phyloP scores from a whole-genome alignment of 1,140 invertebrate genomes.

The Ladona fulva region DNA sequence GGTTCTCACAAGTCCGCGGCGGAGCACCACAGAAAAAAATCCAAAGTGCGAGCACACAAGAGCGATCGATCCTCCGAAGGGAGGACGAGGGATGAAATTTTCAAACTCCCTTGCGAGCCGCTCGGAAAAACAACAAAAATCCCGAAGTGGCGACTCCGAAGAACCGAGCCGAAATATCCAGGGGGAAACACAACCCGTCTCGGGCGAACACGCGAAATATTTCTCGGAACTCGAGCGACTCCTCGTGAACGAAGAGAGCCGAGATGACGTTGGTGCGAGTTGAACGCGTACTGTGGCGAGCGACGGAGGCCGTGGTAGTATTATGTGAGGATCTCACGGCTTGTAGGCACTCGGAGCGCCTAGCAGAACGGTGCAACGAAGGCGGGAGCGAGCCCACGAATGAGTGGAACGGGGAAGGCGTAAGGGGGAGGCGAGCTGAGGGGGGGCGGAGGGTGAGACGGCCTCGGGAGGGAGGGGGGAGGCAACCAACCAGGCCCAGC shows the following conservation, averaged over 20 bases:
- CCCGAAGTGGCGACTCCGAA: neutral
- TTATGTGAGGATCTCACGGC: neutral
- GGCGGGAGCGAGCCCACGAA: conserved; percentile 34
- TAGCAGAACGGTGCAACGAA: neutral
- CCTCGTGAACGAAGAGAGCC: too few species aligned
- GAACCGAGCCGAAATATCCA: neutral
- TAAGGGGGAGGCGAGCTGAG: conserved; percentile 38
- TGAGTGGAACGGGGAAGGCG: neutral
- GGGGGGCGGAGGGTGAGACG: conserved; percentile 29
- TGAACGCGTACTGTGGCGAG: neutral
- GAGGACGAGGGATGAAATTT: too few species aligned
- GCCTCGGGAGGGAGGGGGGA: conserved; percentile 17
- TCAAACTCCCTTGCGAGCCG: too few species aligned
- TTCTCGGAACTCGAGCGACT: too few species aligned
- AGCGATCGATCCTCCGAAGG: too few species aligned
- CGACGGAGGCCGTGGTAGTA: neutral
- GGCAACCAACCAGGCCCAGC: neutral
- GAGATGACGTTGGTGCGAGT: neutral
- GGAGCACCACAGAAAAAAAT: too few species aligned
- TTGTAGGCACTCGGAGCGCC: neutral
- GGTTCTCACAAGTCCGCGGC: too few species aligned
- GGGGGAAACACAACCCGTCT: neutral
- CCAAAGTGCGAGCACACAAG: too few species aligned
- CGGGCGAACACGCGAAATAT: too few species aligned
- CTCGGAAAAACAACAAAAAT: too few species aligned